These are phyloP conservation scores for Drosophila serrata DNA, from an alignment of 1,140 invertebrate species.

Conservation along the genomic window DNA sequence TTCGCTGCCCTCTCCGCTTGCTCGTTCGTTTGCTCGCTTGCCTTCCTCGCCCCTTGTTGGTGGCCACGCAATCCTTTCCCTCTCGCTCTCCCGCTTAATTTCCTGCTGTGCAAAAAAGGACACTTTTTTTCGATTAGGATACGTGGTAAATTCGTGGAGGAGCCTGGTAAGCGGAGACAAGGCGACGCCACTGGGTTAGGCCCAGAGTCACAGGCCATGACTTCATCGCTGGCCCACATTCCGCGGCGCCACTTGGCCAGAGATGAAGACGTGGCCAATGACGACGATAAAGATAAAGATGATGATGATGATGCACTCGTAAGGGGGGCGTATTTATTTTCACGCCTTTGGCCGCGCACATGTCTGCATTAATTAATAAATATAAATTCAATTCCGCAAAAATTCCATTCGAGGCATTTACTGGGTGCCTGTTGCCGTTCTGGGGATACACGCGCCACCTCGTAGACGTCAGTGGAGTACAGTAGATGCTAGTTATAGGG, in stretches of 20 bases:
- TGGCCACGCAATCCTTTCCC: constrained; percentile 20
- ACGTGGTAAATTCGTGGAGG: constrained; percentile 13
- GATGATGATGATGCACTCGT: constrained; percentile 36
- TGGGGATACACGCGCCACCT: constrained; percentile 47
- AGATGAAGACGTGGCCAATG: constrained; percentile 3
- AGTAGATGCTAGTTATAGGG: neutral
- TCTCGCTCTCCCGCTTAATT: constrained; percentile 9
- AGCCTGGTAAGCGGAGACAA: constrained; percentile 41
- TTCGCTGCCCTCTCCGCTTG: constrained; percentile 13
- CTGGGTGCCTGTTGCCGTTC: constrained; percentile 33
- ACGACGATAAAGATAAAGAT: neutral
- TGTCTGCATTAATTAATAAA: constrained; percentile 67
- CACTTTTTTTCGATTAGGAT: constrained; percentile 4
- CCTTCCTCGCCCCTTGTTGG: constrained; percentile 5
- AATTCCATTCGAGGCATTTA: constrained; percentile 50
- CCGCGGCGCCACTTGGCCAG: constrained; percentile 13
- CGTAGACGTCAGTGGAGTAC: constrained; percentile 47
- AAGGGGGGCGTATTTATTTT: constrained; percentile 28
- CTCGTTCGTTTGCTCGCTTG: constrained; percentile 14
- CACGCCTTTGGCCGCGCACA: constrained; percentile 30
- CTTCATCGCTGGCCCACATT: constrained; percentile 33
- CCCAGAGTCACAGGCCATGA: constrained; percentile 15
- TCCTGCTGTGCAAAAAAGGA: constrained; percentile 8
- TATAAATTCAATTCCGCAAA: constrained; percentile 51
- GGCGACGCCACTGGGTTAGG: constrained; percentile 16